phyloP scores from a whole-genome alignment of 2,113 vertebrate genomes.

The Notechis scutatus region DNA sequence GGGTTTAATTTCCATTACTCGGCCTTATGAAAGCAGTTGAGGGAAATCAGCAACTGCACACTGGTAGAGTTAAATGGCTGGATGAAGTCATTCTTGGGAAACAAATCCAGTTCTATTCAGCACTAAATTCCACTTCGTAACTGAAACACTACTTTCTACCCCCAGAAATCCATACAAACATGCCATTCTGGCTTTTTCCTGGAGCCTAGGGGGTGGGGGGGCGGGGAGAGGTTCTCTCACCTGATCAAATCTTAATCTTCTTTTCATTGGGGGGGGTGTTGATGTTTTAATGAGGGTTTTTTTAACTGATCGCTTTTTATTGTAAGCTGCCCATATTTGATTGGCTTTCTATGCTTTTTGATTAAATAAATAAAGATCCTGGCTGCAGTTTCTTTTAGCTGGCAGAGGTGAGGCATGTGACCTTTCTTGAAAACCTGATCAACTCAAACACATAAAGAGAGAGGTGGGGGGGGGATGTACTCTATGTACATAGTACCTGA shows the following conservation, averaged over 20 bases:
- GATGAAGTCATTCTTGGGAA: not conserved
- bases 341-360: not conserved
- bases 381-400: not conserved
- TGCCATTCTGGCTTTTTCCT: not conserved
- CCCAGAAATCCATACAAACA: not conserved
- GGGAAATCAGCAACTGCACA: not conserved
- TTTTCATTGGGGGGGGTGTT: not conserved
- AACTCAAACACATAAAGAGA: not conserved
- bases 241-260: not conserved
- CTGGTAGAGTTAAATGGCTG: not conserved
- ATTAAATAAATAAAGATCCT: not conserved
- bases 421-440: not conserved
- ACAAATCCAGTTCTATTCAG: not conserved
- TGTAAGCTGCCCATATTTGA: not conserved
- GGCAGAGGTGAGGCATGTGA: not conserved
- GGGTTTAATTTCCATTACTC: not conserved
- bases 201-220: not conserved
- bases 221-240: not conserved
- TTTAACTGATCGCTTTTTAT: not conserved
- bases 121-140: not conserved
- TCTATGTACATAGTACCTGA: not conserved
- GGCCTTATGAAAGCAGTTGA: not conserved
- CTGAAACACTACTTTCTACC: not conserved
- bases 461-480: too few species aligned
- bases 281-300: not conserved